Evolutionary conservation across 2,888 invertebrate genomes (phyloP).

Genomic region (Myopa testacea): DNA sequence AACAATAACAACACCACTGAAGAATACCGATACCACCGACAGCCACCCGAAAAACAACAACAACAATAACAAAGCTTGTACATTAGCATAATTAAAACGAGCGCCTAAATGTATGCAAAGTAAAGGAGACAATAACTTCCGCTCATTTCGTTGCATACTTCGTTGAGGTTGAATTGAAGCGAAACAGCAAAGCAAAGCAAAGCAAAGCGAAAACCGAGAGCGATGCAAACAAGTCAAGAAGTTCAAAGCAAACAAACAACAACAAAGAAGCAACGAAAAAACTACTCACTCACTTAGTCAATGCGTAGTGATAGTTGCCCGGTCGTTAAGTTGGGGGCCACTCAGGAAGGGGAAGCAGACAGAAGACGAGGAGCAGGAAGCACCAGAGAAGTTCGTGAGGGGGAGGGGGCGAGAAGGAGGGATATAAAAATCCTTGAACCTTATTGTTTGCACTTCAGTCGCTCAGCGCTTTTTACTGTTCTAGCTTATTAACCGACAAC

Average conservation of each 20-base stretch:
- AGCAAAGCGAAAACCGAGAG: neutral
- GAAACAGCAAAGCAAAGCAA: neutral
- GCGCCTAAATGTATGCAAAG: constrained; percentile 38
- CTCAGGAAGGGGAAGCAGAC: neutral
- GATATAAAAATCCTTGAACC: constrained; percentile 55
- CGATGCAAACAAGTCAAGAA: constrained; percentile 21
- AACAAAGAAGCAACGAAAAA: neutral
- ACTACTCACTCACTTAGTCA: too few relatives aligned
- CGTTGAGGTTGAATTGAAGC: neutral
- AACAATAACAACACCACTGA: neutral
- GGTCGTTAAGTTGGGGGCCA: neutral
- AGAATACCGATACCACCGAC: neutral
- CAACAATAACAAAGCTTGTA: constrained; percentile 33
- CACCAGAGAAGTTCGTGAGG: neutral
- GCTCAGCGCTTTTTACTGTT: constrained; percentile 44
- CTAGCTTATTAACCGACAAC: neutral
- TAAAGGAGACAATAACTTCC: constrained; percentile 25
- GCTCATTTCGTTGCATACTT: constrained; percentile 33
- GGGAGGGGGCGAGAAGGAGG: neutral
- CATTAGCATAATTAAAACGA: constrained; percentile 54
- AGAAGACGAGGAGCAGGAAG: neutral
- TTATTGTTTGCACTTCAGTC: constrained; percentile 62
- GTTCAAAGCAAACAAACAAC: neutral
- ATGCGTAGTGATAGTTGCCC: too few relatives aligned
- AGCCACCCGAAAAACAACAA: neutral